Evolutionary conservation across 2,888 invertebrate genomes (phyloP).

Genomic region (Caenorhabditis sp.): DNA sequence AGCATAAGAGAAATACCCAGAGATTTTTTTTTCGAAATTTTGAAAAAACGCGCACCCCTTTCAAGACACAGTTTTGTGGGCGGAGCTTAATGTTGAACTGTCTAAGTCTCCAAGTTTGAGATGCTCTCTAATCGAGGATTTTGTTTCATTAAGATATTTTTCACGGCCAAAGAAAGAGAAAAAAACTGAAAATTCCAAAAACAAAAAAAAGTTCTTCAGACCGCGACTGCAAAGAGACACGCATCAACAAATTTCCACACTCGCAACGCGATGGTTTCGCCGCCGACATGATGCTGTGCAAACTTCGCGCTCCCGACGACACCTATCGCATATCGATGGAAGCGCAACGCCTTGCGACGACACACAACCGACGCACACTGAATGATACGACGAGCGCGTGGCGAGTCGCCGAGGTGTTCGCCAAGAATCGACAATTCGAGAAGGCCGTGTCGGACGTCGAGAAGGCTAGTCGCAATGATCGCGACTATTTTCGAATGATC

Average conservation of each 20-base stretch:
- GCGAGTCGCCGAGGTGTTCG: conserved; percentile 43
- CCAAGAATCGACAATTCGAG: conserved; percentile 42
- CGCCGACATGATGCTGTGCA: conserved; percentile 20
- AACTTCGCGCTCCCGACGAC: conserved; percentile 10
- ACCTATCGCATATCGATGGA: conserved; percentile 31
- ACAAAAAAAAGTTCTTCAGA: conserved; percentile 13
- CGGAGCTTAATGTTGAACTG: no score
- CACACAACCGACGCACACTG: conserved; percentile 26
- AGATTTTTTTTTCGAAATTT: no score
- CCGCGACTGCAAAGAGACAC: conserved; percentile 24
- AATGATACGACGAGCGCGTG: conserved; percentile 47
- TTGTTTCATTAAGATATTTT: no score
- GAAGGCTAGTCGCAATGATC: conserved; percentile 11
- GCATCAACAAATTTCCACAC: conserved; percentile 34
- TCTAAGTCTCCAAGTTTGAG: no score
- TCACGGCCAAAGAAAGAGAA: no score
- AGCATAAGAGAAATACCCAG: no score
- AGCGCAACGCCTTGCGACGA: conserved; percentile 20
- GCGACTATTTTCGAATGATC: conserved; percentile 32
- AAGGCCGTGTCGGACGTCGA: conserved; percentile 32
- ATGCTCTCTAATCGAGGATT: no score
- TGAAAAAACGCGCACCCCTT: no score
- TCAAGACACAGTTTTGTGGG: no score
- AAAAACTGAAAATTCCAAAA: no score
- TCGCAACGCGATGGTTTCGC: conserved; percentile 28